These are phyloP conservation scores for Globia sparganii DNA, from an alignment of 2,888 invertebrate species.

Conservation along the genomic window DNA sequence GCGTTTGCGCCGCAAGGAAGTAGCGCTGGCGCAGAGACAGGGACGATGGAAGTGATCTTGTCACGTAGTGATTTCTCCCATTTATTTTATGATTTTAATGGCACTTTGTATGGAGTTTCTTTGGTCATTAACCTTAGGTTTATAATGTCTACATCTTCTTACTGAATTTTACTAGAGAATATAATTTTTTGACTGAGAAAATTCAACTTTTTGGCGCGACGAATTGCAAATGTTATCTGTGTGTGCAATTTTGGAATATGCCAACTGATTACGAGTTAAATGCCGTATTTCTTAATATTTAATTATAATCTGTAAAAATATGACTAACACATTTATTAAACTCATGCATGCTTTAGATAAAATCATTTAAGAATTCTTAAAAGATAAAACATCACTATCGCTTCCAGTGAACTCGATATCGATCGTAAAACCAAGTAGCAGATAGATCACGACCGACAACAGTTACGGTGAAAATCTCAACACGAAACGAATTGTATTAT, in stretches of 20 bases:
- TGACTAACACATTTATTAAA: slow-evolving; percentile 11
- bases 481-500: slow-evolving; percentile 70
- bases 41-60: slow-evolving; percentile 68
- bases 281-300: background rate
- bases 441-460: slow-evolving; percentile 75
- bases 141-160: background rate
- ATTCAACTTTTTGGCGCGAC: background rate
- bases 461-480: slow-evolving; percentile 74
- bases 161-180: background rate
- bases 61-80: slow-evolving; percentile 57
- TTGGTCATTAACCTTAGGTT: background rate
- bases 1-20: slow-evolving; percentile 75
- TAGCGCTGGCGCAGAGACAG: slow-evolving; percentile 62
- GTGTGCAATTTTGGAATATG: background rate
- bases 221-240: background rate
- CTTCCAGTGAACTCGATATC: slow-evolving; percentile 64
- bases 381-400: slow-evolving; percentile 50
- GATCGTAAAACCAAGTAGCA: slow-evolving; percentile 51
- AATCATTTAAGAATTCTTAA: slow-evolving; percentile 13
- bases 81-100: slow-evolving; percentile 27
- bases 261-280: background rate
- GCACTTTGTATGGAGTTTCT: slow-evolving; percentile 6
- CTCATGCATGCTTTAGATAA: slow-evolving; percentile 19
- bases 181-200: background rate
- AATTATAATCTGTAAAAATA: slow-evolving; percentile 13